Base-by-base conservation (phyloP, 2,888 invertebrate genomes). In the Phortica okadai region DNA sequence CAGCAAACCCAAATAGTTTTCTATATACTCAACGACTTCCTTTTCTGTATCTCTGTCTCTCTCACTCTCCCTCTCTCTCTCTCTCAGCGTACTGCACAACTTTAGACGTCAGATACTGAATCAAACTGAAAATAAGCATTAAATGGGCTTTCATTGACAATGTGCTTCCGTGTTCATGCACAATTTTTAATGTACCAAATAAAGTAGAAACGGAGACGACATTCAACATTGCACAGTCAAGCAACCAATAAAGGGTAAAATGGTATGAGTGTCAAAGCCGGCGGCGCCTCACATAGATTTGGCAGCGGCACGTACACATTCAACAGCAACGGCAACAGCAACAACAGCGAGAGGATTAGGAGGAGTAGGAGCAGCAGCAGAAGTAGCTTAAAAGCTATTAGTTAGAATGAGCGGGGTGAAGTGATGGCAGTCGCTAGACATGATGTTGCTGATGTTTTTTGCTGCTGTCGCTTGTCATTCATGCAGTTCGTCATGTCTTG, bases 141-240 rank as follows among this genome's bases (percentile, higher is more conserved):
- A 80, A 81, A 82, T 82, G 81, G 80, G 77, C 80, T 80, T 76
- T 74, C 84, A 85, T 82, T 82, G 84, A 84, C 85, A 84, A 85
- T 79, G 81, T 84, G 84, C 85, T 85, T 85, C 87, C 85, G 85
- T 81, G 82, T 84, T 75, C 76, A 78, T 78, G 74, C 45, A 74
- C 73, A 73, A 69, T 50, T 69, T 50, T 66, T 42, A 21, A 45
- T 67, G 42, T 42, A 44, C 67, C n/a, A 25, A 33, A 64, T 64
- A 64, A 64, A 64, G 56, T 56, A 14, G 56, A 56, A 56, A 56
- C 56, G 56, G 56, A 56, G 56, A 56, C 56, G 56, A 56, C 56
- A 56, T 21, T 10, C 21, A 62, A 21, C 56, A n/a, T 14, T 11
- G 56, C 56, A 56, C 56, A 56, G 16, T 56, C 16, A n/a, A 16